Base-by-base conservation (phyloP, 2,888 invertebrate genomes). In the Liodrosophila aerea region DNA sequence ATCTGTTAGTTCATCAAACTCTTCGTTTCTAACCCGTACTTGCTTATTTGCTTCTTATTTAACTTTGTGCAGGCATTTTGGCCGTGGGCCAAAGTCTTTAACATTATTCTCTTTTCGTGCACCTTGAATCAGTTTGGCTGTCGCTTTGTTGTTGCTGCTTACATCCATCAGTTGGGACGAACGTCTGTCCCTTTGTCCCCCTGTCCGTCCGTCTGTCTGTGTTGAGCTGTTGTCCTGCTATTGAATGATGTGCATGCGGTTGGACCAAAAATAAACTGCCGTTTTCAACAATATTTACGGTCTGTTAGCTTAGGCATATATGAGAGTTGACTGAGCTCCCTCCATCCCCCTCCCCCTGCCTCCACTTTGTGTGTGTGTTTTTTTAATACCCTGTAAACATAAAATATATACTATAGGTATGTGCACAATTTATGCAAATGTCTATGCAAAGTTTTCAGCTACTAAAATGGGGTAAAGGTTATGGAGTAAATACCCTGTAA, bases 201-300 rank as follows among this genome's bases (percentile, higher is more conserved):
- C 22, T 40, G 40, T 15, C 49, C 36, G 7, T 30, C 39, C 39
- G 54, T 58, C 64, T 54, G 56, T 51, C 29, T 16, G 39, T 16
- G n/a, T 54, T 12, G 29, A 16, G 39, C 41, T 45, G 52, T 52
- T 58, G 59, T 60, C 46, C 72, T 68, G 65, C 76, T 66, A 83
- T 78, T 80, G 78, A 78, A 83, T 73, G 73, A 76, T 82, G 73
- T 72, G 67, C 54, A 51, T 53, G 63, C 57, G 81, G 70, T 62
- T 52, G 57, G 43, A 47, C 77, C 70, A 76, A 83, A 78, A 83
- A 83, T 78, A 80, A 83, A 81, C 81, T 80, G 77, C 74, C 62
- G 62, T 76, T 78, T 73, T 71, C 65, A 71, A 80, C 77, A 83
- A 80, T 83, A 78, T 78, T 78, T 78, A 78, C 78, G 81, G 77